Base-by-base conservation (phyloP, 2,113 vertebrate genomes). In the Apodemus sylvaticus region DNA sequence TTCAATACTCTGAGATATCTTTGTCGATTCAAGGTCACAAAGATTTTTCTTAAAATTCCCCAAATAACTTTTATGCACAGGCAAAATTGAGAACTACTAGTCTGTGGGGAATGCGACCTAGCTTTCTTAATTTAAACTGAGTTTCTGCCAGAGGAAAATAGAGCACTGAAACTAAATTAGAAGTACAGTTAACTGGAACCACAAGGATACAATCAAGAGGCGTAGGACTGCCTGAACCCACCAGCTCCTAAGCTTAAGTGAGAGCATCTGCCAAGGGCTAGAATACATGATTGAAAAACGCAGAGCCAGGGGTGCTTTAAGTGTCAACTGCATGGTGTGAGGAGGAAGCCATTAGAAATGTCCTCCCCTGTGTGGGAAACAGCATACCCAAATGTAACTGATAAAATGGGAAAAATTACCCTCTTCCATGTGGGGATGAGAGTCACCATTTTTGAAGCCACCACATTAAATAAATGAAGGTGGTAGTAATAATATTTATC, bases 401-500 rank as follows among this genome's bases (percentile, higher is more conserved):
- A 94, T 70, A 77, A 90, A 91, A 31, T 83, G 16, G 70, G 73
- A 31, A 82, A 90, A 85, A 89, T 82, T 16, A 93, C 31, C 94
- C 55, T 93, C 39, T 85, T 95, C 55, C 88, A 89, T 36, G 78
- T 29, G 58, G 91, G 93, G 26, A 48, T 42, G 36, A 71, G 45
- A 90, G 86, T 78, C 58, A 42, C 73, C 0, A 3, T 79, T 90
- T 97, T 82, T 94, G 76, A 97, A 97, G 94, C 58, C 26, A 78
- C 73, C 29, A 48, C 91, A 90, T 95, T 97, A 96, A 96, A 97
- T 90, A 97, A 97, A 96, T 76, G 74, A 96, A 97, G 96, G 96
- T 97, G 96, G 95, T 92, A 97, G 97, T 94, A 97, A 96, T 97
- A 97, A 97, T 97, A 97, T 97, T 98, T 97, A 90, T 58, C 70